These are phyloP conservation scores for Hippasteria phrygiana DNA, from an alignment of 53 echinoderm and acorn worm species.

Conservation along the genomic window DNA sequence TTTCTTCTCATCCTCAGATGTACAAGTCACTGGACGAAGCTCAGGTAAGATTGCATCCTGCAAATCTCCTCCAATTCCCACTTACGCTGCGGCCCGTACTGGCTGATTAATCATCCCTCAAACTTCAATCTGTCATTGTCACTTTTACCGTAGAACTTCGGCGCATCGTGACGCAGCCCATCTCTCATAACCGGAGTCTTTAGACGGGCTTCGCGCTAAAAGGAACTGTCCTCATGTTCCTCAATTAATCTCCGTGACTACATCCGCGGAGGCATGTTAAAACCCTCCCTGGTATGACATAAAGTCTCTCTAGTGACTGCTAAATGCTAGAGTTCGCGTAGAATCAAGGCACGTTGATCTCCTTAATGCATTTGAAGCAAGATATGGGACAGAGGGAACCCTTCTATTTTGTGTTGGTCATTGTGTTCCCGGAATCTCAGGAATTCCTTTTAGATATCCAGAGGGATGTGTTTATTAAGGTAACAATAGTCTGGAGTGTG, in stretches of 20 bases:
- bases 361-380: not conserved
- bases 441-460: too few relatives aligned
- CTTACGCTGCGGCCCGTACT: too few relatives aligned
- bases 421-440: too few relatives aligned
- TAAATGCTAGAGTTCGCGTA: not conserved
- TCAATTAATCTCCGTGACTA: not conserved
- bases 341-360: not conserved
- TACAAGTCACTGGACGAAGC: slow-evolving; percentile 4
- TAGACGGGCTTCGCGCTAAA: not conserved
- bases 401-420: too few relatives aligned
- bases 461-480: too few relatives aligned
- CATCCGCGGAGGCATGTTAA: not conserved
- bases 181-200: not conserved
- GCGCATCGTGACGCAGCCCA: too few relatives aligned
- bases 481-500: too few relatives aligned
- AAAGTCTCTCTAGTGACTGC: not conserved
- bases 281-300: not conserved
- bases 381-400: not conserved
- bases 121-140: not conserved
- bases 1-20: not conserved
- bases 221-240: not conserved
- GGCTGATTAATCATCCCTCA: too few relatives aligned
- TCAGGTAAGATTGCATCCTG: not conserved
- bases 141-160: not conserved
- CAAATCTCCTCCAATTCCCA: not conserved